Evolutionary conservation across 2,113 vertebrate species (phyloP), one percentile per base, ranked within the genome.

Genomic region (Cyanoliseus patagonus): DNA sequence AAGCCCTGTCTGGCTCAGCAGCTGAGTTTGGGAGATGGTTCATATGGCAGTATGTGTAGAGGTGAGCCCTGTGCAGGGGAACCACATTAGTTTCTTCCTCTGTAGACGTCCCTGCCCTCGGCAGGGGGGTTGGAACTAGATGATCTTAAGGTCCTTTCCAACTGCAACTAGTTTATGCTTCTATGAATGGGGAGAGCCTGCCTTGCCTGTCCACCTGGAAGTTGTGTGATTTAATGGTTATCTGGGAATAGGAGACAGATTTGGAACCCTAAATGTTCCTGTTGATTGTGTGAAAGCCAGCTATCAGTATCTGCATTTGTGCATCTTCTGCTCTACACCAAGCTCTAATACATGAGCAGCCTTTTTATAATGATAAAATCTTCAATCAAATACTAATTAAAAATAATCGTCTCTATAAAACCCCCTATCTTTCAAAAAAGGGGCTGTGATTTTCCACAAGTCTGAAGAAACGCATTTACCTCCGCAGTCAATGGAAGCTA

Each of bases 341-440:
- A 62, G 39, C 57, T 77, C 27, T 67, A 20, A 15, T 35, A 63
- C 23, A 39, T 13, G 28, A 66, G 35, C 27, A 86, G 35, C 47
- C 37, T 91, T 87, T 79, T 83, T 88, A 55, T 94, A 83, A 91
- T 76, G 61, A 59, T 44, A 25, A 49, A 51, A 63, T 91, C 53
- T 49, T 73, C 62, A 35, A 49, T 12, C 4, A 47, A 27, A 35
- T 49, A 35, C 7, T 37, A 5, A 10, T 74, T 16, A 37, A 53
- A 27, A 23, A 39, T 11, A 81, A 42, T 10, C 11, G 20, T 9
- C 30, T 52, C 23, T 42, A 1, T 80, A 73, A 77, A 86, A 41
- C 12, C 8, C 7, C 5, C 27, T 24, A 0, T 39, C n/a, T 90
- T 74, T 87, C 61, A 39, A 66, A 95, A 70, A 49, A 9, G 11